A percentile compares a stretch with the other conserved stretches of the same genome.
Evolutionary conservation across 2,113 vertebrate species (phyloP).

Genomic region (Gymnorhina tibicen): DNA sequence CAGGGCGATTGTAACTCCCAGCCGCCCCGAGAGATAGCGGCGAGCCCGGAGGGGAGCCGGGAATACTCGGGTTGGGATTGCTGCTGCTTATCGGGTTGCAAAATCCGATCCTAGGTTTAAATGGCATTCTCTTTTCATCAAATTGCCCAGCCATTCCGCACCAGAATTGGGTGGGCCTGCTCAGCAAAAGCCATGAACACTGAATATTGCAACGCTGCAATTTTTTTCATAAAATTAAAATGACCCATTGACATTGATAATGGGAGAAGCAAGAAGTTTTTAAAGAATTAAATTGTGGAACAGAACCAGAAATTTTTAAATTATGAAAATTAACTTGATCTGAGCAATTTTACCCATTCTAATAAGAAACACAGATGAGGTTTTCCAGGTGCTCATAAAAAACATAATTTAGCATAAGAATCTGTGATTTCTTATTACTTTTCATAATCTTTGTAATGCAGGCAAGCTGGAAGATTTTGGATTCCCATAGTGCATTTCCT

Average conservation of each 20-base stretch:
- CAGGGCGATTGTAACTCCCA: not conserved
- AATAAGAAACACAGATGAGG: not conserved
- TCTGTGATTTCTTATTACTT: not conserved
- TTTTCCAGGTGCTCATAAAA: not conserved
- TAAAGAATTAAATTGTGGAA: not conserved
- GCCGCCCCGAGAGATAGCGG: not conserved
- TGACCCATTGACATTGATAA: not conserved
- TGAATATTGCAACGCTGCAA: not conserved
- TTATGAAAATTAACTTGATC: not conserved
- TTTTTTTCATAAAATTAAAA: not conserved
- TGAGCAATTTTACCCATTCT: not conserved
- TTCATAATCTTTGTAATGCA: not conserved
- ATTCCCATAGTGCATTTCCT: not conserved
- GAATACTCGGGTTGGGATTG: not conserved
- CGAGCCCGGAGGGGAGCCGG: not conserved
- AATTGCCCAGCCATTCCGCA: not conserved
- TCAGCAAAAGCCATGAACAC: not conserved
- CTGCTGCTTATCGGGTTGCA: not conserved
- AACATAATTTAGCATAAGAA: not conserved
- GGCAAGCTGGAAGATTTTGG: not conserved
- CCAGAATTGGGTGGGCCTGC: not conserved
- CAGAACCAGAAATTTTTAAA: not conserved
- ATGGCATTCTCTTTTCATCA: fast-evolving
- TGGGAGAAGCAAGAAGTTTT: not conserved
- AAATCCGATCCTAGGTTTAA: not conserved